These are phyloP conservation scores for Ypsolopha sequella DNA, from an alignment of 2,888 invertebrate species.

Conservation along the genomic window DNA sequence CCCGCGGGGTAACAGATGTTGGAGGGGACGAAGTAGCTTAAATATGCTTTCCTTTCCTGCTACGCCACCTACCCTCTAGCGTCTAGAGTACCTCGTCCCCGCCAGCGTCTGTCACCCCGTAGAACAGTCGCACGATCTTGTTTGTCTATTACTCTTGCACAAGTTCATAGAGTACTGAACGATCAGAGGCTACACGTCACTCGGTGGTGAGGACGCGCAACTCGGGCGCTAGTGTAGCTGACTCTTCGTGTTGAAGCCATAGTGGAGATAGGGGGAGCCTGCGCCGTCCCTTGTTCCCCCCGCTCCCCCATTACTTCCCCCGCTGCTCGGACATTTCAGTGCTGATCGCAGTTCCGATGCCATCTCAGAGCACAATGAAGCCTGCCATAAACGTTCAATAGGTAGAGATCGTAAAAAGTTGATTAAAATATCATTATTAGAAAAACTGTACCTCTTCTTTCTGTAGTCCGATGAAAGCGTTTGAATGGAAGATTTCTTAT, in stretches of 20 bases:
- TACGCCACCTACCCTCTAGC: too few species aligned
- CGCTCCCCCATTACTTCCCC: slow-evolving; percentile 38
- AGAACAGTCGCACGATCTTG: too few species aligned
- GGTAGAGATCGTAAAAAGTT: neutral
- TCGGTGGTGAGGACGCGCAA: slow-evolving; percentile 54
- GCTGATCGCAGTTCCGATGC: slow-evolving; percentile 78
- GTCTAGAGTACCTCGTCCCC: too few species aligned
- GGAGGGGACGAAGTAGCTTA: too few species aligned
- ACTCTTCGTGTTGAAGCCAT: slow-evolving; percentile 72
- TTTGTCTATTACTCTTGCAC: too few species aligned
- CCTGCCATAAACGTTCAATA: slow-evolving; percentile 45
- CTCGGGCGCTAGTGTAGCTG: slow-evolving; percentile 62
- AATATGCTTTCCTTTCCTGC: too few species aligned
- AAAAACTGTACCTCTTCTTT: slow-evolving; percentile 57
- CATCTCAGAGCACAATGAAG: slow-evolving; percentile 80
- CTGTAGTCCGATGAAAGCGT: slow-evolving; percentile 20
- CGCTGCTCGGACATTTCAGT: slow-evolving; percentile 74
- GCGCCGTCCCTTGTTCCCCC: slow-evolving; percentile 59
- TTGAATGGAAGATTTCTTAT: slow-evolving; percentile 2
- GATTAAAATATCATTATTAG: slow-evolving; percentile 14
- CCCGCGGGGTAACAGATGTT: too few species aligned
- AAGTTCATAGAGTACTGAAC: slow-evolving; percentile 11
- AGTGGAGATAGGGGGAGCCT: slow-evolving; percentile 73
- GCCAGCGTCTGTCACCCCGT: too few species aligned
- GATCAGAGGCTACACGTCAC: slow-evolving; percentile 45